A percentile compares a stretch with the other conserved stretches of the same genome.
phyloP scores from a whole-genome alignment of 2,888 invertebrate genomes.

The Cryptus viduatorius region DNA sequence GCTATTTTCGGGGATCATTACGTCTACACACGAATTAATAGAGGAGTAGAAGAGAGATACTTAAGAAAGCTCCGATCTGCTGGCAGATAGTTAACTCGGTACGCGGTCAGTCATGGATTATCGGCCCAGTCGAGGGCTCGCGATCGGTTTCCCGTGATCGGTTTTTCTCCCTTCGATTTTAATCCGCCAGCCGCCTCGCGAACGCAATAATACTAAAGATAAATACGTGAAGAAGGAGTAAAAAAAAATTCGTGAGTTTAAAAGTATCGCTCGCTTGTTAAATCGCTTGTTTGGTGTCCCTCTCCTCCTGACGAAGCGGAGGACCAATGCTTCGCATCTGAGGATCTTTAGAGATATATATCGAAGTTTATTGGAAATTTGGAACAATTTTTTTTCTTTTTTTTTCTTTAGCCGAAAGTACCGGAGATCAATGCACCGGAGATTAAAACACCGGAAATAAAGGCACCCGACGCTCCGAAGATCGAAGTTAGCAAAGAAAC shows the following conservation, averaged over 20 bases:
- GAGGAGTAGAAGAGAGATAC: constrained; percentile 40
- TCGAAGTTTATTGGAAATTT: constrained; percentile 21
- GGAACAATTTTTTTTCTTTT: constrained; percentile 9
- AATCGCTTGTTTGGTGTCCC: constrained; percentile 16
- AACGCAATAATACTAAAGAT: background rate
- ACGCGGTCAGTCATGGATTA: constrained; percentile 71
- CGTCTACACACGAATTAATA: constrained; percentile 72
- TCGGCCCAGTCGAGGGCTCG: constrained; percentile 68
- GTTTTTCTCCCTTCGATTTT: constrained; percentile 31
- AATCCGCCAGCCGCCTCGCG: constrained; percentile 8
- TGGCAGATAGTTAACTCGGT: constrained; percentile 57
- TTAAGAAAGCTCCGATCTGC: constrained; percentile 55
- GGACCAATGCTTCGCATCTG: constrained; percentile 31
- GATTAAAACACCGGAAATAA: constrained; percentile 86
- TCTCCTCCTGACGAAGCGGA: background rate
- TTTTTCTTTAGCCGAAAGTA: constrained; percentile 84
- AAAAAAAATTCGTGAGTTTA: background rate
- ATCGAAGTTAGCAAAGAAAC: constrained; percentile 95
- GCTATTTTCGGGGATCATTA: constrained; percentile 83
- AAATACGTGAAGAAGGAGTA: background rate
- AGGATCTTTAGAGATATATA: background rate
- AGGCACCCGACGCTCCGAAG: constrained; percentile 90
- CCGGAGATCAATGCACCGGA: constrained; percentile 87
- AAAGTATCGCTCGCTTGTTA: background rate
- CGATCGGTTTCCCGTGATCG: constrained; percentile 65